A percentile compares a stretch with the other conserved stretches of the same genome.
Conservation (phyloP, 1,140 invertebrate species). For the Coenobita brevimanus region DNA sequence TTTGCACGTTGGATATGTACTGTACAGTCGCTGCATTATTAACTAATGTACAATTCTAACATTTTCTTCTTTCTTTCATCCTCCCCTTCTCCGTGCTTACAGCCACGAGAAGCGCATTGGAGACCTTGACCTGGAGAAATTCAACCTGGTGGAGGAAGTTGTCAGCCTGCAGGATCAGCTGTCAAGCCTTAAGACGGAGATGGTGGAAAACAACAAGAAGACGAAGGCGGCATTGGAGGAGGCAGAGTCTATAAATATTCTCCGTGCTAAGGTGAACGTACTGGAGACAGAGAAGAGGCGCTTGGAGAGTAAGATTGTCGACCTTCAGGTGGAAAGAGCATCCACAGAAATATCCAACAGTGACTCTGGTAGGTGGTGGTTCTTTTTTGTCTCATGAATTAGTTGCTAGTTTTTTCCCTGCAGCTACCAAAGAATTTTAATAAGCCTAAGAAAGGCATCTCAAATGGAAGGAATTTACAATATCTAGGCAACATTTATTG, state of each 20-base stretch:
- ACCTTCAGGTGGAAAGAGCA: slow-evolving; percentile 41
- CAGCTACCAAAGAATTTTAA: too few species aligned
- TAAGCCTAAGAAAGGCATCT: too few species aligned
- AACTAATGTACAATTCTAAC: too few species aligned
- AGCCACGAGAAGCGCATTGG: slow-evolving; percentile 43
- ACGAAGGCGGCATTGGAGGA: slow-evolving; percentile 70
- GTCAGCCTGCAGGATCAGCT: slow-evolving; percentile 75
- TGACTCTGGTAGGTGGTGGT: slow-evolving; percentile 34
- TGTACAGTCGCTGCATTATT: too few species aligned
- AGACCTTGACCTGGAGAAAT: slow-evolving; percentile 63
- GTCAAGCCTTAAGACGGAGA: slow-evolving; percentile 70
- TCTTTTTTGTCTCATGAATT: too few species aligned
- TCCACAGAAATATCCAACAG: slow-evolving; percentile 46
- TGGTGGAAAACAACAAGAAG: slow-evolving; percentile 72
- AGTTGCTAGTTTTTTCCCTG: too few species aligned
- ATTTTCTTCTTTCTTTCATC: too few species aligned
- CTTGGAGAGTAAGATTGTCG: slow-evolving; percentile 50
- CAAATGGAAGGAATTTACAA: too few species aligned
- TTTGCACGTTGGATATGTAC: too few species aligned
- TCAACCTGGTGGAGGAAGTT: slow-evolving; percentile 72
- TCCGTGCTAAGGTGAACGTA: slow-evolving; percentile 34
- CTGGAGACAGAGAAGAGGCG: slow-evolving; percentile 55
- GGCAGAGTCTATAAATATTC: slow-evolving; percentile 34
- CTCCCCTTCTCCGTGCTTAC: too few species aligned
- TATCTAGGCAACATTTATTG: too few species aligned